phyloP scores from a whole-genome alignment of 1,140 invertebrate species.

The Drosophila sproati region DNA sequence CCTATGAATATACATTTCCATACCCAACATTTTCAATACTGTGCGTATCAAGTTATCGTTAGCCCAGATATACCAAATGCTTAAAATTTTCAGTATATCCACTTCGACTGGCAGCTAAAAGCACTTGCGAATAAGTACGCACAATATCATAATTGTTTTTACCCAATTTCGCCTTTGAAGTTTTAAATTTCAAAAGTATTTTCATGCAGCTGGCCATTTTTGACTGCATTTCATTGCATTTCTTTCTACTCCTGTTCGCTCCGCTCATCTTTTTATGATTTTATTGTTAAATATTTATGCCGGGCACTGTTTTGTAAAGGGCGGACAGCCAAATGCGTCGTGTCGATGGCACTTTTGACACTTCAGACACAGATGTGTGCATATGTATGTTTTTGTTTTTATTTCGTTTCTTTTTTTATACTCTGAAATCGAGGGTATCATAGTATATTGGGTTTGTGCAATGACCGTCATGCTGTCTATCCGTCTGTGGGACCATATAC shows the following conservation, averaged over 20 bases:
- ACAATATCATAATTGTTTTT: conserved; percentile 26
- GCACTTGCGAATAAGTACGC: conserved; percentile 54
- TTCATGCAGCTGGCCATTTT: conserved; percentile 28
- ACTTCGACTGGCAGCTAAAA: conserved; percentile 3
- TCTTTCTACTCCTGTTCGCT: not conserved
- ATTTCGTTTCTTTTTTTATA: no score
- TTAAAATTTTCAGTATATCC: no score
- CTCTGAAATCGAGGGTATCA: no score
- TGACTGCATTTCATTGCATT: conserved; percentile 35
- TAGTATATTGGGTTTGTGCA: not conserved
- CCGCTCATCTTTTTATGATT: conserved; percentile 20
- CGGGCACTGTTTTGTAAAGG: conserved; percentile 28
- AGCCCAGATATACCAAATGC: no score
- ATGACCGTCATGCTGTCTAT: no score
- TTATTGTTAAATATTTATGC: conserved; percentile 49
- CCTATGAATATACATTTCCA: no score
- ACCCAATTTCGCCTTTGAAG: conserved; percentile 16
- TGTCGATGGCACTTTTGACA: conserved; percentile 75
- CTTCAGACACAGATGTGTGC: conserved; percentile 39
- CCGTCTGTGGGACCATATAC: not conserved
- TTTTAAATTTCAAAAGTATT: conserved; percentile 14
- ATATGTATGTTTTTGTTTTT: conserved; percentile 26
- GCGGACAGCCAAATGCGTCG: conserved; percentile 51
- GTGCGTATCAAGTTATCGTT: no score
- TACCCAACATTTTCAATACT: no score